Evolutionary conservation across 2,797 vertebrate species (phyloP).

Genomic region (Pantherophis alleghaniensis): DNA sequence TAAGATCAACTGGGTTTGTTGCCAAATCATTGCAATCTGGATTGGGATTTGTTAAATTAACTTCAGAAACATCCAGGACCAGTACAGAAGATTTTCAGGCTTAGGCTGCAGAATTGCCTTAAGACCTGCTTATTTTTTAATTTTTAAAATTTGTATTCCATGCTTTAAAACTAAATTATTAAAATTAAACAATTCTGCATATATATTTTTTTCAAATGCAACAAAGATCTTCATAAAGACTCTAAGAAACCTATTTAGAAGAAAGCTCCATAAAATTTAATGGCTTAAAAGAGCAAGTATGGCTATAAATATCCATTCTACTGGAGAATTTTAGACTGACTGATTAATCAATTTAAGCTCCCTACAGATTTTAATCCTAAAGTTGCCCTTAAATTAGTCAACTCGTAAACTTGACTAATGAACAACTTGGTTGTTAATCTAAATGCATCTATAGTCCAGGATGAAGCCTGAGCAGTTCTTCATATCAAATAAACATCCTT

Average conservation of each 20-base stretch:
- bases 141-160: neutral
- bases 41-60: neutral
- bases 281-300: neutral
- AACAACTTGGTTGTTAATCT: neutral
- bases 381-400: neutral
- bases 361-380: neutral
- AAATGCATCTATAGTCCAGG: neutral
- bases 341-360: neutral
- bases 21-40: neutral
- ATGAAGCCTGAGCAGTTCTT: neutral
- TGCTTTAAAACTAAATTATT: neutral
- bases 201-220: neutral
- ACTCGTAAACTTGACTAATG: neutral
- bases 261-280: neutral
- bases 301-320: neutral
- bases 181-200: neutral
- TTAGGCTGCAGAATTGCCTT: neutral
- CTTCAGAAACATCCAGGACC: neutral
- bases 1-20: neutral
- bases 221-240: neutral
- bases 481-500: neutral
- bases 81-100: neutral
- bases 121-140: neutral
- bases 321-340: neutral
- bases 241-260: neutral